Conservation (phyloP, 2,888 invertebrate species). For the Sinohyriopsis cumingii region DNA sequence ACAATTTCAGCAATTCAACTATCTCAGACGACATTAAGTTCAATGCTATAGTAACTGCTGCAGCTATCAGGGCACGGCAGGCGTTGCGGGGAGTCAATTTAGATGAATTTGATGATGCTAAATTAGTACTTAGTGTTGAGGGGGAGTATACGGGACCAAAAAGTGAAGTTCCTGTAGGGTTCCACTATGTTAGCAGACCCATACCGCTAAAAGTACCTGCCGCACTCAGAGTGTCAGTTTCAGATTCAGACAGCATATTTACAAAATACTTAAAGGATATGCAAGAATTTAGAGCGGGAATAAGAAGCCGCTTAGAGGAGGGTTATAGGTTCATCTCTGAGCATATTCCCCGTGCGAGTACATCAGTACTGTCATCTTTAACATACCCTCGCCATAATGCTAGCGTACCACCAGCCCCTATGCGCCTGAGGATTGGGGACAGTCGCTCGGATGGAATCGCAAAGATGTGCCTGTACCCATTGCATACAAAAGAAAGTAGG, state of each 20-base stretch:
- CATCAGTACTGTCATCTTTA: constrained; percentile 19
- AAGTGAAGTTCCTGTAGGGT: constrained; percentile 44
- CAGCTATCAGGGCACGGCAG: constrained; percentile 52
- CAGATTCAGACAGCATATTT: constrained; percentile 43
- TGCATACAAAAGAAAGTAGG: constrained; percentile 20
- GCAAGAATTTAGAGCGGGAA: constrained; percentile 45
- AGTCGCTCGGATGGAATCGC: constrained; percentile 33
- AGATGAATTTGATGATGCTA: constrained; percentile 54
- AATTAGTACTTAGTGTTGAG: constrained; percentile 59
- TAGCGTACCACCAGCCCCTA: constrained; percentile 21
- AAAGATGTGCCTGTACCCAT: constrained; percentile 41
- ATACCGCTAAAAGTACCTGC: constrained; percentile 51
- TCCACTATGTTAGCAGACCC: constrained; percentile 59
- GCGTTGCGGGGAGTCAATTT: constrained; percentile 47
- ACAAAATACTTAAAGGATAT: constrained; percentile 45
- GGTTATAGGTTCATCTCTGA: constrained; percentile 40
- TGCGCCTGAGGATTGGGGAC: constrained; percentile 34
- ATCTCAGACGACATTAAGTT: constrained; percentile 44
- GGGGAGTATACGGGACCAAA: constrained; percentile 53
- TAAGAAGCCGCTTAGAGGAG: constrained; percentile 41
- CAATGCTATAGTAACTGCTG: constrained; percentile 52
- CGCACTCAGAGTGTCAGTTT: constrained; percentile 24
- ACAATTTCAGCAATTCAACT: constrained; percentile 27
- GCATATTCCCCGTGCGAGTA: not conserved
- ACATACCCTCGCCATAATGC: constrained; percentile 17